These are phyloP conservation scores for Xestia sexstrigata DNA, from an alignment of 2,888 invertebrate species.

Conservation along the genomic window DNA sequence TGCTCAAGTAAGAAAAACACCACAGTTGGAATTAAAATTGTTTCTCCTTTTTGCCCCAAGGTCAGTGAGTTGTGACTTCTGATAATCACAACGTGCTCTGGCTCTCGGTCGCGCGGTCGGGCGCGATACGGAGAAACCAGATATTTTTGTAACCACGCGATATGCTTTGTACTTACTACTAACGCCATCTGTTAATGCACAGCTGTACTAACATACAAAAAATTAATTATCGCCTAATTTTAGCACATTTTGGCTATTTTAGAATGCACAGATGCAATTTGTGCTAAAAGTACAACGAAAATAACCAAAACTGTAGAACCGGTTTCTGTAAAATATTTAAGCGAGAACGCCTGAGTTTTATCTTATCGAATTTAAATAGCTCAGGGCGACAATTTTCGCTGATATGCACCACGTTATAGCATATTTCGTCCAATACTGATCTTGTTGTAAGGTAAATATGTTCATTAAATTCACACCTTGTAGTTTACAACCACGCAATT, in stretches of 20 bases:
- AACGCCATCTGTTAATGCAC: constrained; percentile 79
- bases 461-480: not conserved
- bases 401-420: constrained; percentile 50
- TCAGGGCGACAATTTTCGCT: constrained; percentile 44
- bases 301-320: not conserved
- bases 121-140: constrained; percentile 80
- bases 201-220: constrained; percentile 53
- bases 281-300: constrained; percentile 1
- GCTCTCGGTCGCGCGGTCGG: constrained; percentile 70
- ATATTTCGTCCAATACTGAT: constrained; percentile 26
- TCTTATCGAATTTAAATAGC: constrained; percentile 65
- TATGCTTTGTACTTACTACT: constrained; percentile 63
- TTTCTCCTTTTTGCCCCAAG: constrained; percentile 88
- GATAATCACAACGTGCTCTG: constrained; percentile 81
- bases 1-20: constrained; percentile 81
- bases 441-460: constrained; percentile 11
- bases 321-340: constrained; percentile 27
- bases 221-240: constrained; percentile 10
- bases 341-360: constrained; percentile 56
- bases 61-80: constrained; percentile 85
- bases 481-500: not conserved
- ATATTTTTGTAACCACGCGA: constrained; percentile 78
- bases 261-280: not conserved
- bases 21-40: constrained; percentile 83
- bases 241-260: constrained; percentile 14